Conservation (phyloP, 2,797 vertebrate species). For the Potorous gilbertii region DNA sequence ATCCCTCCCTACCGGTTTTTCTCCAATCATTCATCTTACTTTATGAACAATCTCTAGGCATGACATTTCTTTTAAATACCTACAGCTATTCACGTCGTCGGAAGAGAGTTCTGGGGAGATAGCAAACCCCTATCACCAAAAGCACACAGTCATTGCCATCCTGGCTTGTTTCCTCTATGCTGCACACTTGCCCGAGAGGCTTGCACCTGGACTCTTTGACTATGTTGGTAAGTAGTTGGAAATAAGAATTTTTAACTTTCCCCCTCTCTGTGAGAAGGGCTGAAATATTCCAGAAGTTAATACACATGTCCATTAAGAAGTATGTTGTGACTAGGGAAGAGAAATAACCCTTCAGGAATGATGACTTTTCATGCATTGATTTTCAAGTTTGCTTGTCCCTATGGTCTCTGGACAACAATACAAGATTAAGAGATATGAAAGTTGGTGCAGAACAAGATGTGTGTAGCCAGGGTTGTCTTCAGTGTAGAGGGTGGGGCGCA, state of each 20-base stretch:
- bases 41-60: not conserved
- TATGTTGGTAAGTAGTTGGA: conserved; percentile 87
- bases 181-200: conserved; percentile 93
- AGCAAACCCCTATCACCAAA: conserved; percentile 86
- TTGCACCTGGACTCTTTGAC: conserved; percentile 94
- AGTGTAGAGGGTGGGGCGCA: not conserved
- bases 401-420: not conserved
- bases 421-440: not conserved
- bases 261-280: not conserved
- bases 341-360: not conserved
- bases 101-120: conserved; percentile 85
- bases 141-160: conserved; percentile 89
- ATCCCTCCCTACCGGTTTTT: not conserved
- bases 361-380: not conserved
- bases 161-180: conserved; percentile 93
- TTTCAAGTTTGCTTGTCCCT: not conserved
- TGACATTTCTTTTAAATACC: not conserved
- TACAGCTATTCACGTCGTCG: conserved; percentile 88
- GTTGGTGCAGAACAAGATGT: not conserved
- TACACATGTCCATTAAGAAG: accelerated
- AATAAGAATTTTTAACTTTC: not conserved
- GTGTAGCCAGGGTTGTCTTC: accelerated
- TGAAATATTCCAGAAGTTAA: not conserved
- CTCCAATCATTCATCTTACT: not conserved
- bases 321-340: not conserved